A percentile compares a stretch with the other conserved stretches of the same genome.
These are phyloP conservation scores for Montipora foliosa DNA, from an alignment of 64 coral and sea anemone genomes.

Conservation along the genomic window DNA sequence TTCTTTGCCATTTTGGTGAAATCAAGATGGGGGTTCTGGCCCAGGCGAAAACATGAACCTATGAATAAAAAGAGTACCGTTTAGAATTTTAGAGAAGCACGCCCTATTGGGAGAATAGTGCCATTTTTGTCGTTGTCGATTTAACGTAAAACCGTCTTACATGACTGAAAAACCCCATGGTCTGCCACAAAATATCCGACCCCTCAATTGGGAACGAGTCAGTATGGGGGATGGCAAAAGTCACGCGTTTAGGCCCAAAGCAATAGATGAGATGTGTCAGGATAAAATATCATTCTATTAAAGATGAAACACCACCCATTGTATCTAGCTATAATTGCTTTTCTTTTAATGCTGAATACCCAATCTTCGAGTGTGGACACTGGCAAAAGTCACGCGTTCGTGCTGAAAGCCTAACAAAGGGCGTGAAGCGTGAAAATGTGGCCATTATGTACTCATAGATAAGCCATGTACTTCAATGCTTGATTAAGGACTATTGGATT, in stretches of 20 bases:
- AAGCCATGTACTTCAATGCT: background rate
- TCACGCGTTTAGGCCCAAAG: no score
- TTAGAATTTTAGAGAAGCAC: background rate
- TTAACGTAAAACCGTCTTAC: background rate
- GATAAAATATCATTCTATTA: no score
- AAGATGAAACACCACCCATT: no score
- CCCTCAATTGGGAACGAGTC: no score
- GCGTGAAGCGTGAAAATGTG: background rate
- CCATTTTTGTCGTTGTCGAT: background rate
- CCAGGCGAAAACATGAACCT: conserved; percentile 82
- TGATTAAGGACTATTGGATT: background rate
- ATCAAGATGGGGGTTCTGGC: conserved; percentile 55
- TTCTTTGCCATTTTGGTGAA: conserved; percentile 72
- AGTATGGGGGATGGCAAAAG: background rate
- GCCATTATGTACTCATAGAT: background rate
- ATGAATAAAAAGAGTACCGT: background rate
- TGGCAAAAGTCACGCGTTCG: conserved; percentile 21
- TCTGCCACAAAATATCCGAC: no score
- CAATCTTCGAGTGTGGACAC: background rate
- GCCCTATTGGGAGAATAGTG: background rate
- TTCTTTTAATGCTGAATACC: background rate
- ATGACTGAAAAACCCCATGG: background rate
- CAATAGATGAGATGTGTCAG: no score
- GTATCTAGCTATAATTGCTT: no score
- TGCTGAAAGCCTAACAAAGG: background rate